Percentiles rank a stretch among this genome's conserved stretches.
Conservation (phyloP, 2,113 vertebrate species). For the Petaurus breviceps region DNA sequence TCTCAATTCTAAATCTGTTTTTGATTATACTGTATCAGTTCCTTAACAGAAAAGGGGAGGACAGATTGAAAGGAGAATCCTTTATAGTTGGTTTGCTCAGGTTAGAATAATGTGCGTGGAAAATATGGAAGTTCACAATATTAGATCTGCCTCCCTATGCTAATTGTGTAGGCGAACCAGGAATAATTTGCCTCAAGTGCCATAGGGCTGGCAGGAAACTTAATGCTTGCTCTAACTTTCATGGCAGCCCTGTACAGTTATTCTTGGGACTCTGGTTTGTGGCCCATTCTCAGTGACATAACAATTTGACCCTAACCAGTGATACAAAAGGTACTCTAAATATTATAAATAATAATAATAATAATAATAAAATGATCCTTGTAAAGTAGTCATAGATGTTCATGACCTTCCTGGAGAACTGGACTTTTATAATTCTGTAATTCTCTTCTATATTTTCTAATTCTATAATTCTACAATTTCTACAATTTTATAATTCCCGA, state of each 20-base stretch:
- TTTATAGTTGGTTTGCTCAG: background rate
- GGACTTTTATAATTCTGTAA: slow-evolving; percentile 32
- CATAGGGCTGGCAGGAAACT: background rate
- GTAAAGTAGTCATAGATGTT: slow-evolving; percentile 46
- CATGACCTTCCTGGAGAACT: background rate
- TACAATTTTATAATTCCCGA: background rate
- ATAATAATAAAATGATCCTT: slow-evolving; percentile 24
- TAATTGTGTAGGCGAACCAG: background rate
- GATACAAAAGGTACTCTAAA: background rate
- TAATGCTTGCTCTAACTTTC: background rate
- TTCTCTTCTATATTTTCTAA: no score
- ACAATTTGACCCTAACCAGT: background rate
- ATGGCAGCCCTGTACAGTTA: background rate
- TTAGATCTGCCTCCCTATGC: background rate
- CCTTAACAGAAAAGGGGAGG: background rate
- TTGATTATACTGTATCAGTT: background rate
- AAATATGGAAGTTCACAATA: background rate
- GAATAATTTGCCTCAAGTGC: background rate
- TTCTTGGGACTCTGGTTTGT: background rate
- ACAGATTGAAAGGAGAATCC: background rate
- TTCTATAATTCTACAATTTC: no score
- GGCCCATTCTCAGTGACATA: background rate
- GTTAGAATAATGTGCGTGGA: background rate
- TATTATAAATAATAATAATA: background rate
- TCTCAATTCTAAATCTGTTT: background rate